Conservation (phyloP, 2,797 vertebrate genomes). For the Urophycis tenuis region DNA sequence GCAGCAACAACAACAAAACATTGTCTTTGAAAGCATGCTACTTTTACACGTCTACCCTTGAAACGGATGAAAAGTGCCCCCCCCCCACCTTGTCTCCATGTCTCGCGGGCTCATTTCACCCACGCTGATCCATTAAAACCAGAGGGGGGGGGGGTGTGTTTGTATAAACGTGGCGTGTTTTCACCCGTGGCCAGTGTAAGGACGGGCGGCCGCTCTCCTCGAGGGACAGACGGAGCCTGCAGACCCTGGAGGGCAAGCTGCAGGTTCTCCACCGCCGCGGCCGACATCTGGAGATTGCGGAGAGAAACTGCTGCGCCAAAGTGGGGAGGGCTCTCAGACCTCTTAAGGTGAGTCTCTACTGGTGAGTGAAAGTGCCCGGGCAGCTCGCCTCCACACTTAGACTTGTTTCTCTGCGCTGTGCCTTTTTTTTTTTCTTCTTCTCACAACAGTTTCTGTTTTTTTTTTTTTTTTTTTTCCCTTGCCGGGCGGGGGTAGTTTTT, state of each 20-base stretch:
- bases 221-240: slow-evolving; percentile 78
- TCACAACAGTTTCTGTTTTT: not conserved
- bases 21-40: not conserved
- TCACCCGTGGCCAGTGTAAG: slow-evolving; percentile 71
- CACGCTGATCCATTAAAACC: not conserved
- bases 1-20: not conserved
- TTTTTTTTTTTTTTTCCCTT: too few species aligned
- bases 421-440: not conserved
- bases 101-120: not conserved
- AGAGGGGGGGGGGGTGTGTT: not conserved
- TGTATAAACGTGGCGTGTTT: not conserved
- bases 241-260: slow-evolving; percentile 85
- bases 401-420: not conserved
- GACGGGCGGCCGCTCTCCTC: slow-evolving; percentile 90
- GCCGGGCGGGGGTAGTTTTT: too few species aligned
- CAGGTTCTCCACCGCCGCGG: slow-evolving; percentile 79
- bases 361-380: not conserved
- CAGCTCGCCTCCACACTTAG: not conserved
- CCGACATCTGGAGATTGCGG: slow-evolving; percentile 85
- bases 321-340: slow-evolving; percentile 84
- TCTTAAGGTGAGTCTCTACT: slow-evolving; percentile 76
- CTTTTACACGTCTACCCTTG: not conserved
- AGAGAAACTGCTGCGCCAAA: slow-evolving; percentile 89
- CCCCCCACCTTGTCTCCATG: not conserved
- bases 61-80: not conserved